Evolutionary conservation across 2,113 vertebrate genomes (phyloP), one percentile per base, ranked within the genome.

Genomic region (Tragelaphus scriptus): DNA sequence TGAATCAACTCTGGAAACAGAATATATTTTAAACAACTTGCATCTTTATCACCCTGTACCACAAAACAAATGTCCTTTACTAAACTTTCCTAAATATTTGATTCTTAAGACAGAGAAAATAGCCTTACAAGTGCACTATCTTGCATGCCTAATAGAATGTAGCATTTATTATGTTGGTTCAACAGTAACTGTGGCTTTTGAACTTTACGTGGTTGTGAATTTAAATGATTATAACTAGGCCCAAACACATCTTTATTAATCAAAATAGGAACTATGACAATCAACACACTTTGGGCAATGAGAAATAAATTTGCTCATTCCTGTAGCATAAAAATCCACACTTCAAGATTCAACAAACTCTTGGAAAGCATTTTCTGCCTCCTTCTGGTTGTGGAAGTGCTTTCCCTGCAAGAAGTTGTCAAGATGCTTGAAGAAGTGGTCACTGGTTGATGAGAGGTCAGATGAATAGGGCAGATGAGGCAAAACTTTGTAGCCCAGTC

Each of bases 51-150:
- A 68, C 7, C 49, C 17, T 80, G 30, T 81, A 53, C 59, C 36
- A 71, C 23, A 71, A 84, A 91, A 21, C 25, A 32, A 87, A 86
- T 51, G 90, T 19, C 51, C 61, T 96, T 23, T 55, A 36, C 23
- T 91, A 95, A 93, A 96, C 30, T 55, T 88, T 59, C 88, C 9
- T 91, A 86, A 86, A 82, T 95, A 95, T 82, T 97, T 94, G 87
- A 96, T 65, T n/a, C 58, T 85, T 75, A 84, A 95, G 21, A 68
- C 26, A 30, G 77, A 19, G 30, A 82, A 95, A 97, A 36, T 93
- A 94, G 7, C 14, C 55, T 90, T 85, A 16, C 87, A 94, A 97
- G 14, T 11, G 2, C 2, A 94, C 82, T 95, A 28, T 19, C 85
- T 15, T 79, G 8, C 88, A 94, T 51, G 15, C 1, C 68, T 89